Conservation (phyloP, 2,888 invertebrate species). For the Creontiades dilutus region DNA sequence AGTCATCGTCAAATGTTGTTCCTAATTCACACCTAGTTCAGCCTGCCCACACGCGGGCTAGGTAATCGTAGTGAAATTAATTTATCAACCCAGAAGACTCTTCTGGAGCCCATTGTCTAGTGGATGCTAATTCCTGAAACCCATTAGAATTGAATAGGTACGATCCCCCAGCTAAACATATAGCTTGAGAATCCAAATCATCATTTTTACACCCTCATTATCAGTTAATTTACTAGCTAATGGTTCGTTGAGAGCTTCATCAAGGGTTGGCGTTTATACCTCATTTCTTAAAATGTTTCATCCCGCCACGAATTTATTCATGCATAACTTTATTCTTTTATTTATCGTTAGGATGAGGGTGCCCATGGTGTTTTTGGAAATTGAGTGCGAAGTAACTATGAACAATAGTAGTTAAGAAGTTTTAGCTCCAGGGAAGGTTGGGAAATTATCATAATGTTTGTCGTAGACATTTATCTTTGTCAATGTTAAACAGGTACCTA, state of each 20-base stretch:
- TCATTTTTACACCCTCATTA: constrained; percentile 16
- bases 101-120: neutral
- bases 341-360: neutral
- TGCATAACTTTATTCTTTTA: neutral
- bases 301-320: neutral
- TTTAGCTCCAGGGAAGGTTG: neutral
- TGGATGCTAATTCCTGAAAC: neutral
- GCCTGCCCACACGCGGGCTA: neutral
- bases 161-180: neutral
- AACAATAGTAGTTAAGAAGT: neutral
- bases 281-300: neutral
- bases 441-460: neutral
- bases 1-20: neutral
- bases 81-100: constrained; percentile 2
- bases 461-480: neutral
- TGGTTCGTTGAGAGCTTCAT: constrained; percentile 16
- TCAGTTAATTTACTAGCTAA: constrained; percentile 27
- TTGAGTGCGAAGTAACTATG: neutral
- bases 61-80: neutral
- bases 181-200: constrained; percentile 23
- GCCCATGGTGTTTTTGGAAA: neutral
- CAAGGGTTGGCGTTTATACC: neutral
- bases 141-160: constrained; percentile 39
- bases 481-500: no score
- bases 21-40: constrained; percentile 23